phyloP scores from a whole-genome alignment of 2,888 invertebrate species.

The Fissipunctia ypsillon region DNA sequence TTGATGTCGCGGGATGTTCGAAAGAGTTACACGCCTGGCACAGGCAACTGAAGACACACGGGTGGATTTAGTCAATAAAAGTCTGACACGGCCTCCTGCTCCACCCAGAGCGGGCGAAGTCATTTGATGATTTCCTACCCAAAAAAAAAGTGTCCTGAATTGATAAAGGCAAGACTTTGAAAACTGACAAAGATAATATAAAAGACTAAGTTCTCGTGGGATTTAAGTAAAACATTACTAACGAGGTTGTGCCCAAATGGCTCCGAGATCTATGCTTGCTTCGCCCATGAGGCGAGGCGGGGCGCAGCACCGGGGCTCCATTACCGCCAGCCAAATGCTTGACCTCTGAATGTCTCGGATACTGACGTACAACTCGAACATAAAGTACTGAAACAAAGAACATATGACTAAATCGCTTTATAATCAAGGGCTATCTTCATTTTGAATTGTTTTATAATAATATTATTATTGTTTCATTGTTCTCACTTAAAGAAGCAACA shows the following conservation, averaged over 20 bases:
- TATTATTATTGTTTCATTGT: no score
- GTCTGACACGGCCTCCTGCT: no score
- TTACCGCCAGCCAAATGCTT: conserved; percentile 91
- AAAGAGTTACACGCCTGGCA: no score
- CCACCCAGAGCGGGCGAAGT: no score
- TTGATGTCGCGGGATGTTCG: no score
- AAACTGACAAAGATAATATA: not conserved
- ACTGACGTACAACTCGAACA: conserved; percentile 91
- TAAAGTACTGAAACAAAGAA: conserved; percentile 90
- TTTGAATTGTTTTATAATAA: no score
- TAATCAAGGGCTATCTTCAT: no score
- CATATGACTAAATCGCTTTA: not conserved
- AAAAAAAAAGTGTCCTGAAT: no score
- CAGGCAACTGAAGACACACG: no score
- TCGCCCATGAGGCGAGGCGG: conserved; percentile 90
- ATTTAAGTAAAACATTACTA: conserved; percentile 58
- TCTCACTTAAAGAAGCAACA: no score
- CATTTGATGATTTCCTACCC: no score
- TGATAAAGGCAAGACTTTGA: not conserved
- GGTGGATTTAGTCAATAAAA: no score
- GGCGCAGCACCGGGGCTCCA: conserved; percentile 86
- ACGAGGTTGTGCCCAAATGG: conserved; percentile 94
- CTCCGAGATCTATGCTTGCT: conserved; percentile 91
- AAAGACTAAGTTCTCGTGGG: not conserved
- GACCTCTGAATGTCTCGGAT: conserved; percentile 90